Conservation (phyloP, 1,140 invertebrate species). For the Metopolophium dirhodum region DNA sequence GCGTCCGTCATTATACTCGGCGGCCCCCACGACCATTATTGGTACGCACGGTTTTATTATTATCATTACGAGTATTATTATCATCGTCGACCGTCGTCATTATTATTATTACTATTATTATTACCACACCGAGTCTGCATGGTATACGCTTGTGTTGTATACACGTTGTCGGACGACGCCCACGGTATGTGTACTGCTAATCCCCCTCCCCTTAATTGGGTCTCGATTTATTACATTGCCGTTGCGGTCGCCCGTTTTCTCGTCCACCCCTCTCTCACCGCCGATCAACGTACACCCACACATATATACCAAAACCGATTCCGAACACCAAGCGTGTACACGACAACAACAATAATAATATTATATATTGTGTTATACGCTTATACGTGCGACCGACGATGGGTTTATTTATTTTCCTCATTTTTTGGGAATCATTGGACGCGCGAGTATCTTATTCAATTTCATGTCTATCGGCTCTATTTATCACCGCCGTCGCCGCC, state of each 20-base stretch:
- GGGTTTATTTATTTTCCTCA: not conserved
- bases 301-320: not conserved
- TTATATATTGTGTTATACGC: not conserved
- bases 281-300: not conserved
- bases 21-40: constrained; percentile 52
- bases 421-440: constrained; percentile 40
- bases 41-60: constrained; percentile 56
- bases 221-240: constrained; percentile 50
- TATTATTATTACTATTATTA: constrained; percentile 43
- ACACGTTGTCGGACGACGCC: constrained; percentile 51
- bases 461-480: constrained; percentile 51
- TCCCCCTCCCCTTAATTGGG: constrained; percentile 43
- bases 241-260: not conserved
- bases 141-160: not conserved
- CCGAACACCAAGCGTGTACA: not conserved
- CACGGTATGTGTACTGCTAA: not conserved
- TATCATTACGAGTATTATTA: constrained; percentile 49
- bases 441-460: constrained; percentile 43
- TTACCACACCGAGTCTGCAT: constrained; percentile 15
- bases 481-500: constrained; percentile 35
- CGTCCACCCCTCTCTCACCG: not conserved
- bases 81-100: not conserved
- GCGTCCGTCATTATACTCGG: constrained; percentile 17
- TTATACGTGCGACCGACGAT: not conserved
- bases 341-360: not conserved